phyloP scores from a whole-genome alignment of 2,113 vertebrate genomes.

The Cyprinus carpio region DNA sequence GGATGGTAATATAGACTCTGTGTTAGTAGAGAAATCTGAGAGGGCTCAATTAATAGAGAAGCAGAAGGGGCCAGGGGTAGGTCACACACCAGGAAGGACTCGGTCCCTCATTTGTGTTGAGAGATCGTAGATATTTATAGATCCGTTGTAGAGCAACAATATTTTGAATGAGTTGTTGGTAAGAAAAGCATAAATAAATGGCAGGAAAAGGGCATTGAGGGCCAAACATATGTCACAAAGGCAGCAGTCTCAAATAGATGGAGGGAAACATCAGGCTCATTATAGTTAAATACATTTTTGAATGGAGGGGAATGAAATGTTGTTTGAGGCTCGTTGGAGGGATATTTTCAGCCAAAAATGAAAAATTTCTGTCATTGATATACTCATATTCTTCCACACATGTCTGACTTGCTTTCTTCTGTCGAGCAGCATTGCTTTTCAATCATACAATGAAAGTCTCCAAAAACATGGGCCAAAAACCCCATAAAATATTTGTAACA shows the following conservation, averaged over 20 bases:
- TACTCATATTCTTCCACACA: neutral
- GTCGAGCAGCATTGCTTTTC: neutral
- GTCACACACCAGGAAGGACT: slow-evolving; percentile 48
- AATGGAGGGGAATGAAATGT: neutral
- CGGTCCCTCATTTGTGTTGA: slow-evolving; percentile 43
- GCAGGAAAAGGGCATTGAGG: neutral
- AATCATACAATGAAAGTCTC: neutral
- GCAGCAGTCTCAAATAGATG: slow-evolving; percentile 3
- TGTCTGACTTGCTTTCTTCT: neutral
- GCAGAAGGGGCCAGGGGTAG: slow-evolving; percentile 23
- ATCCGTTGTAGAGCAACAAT: slow-evolving; percentile 48
- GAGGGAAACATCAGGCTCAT: neutral
- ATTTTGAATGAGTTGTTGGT: slow-evolving; percentile 41
- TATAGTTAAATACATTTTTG: slow-evolving; percentile 20
- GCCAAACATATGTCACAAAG: slow-evolving; percentile 24
- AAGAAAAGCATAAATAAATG: slow-evolving; percentile 37
- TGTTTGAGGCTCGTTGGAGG: neutral
- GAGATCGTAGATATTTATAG: slow-evolving; percentile 54
- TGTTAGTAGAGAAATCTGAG: slow-evolving; percentile 52
- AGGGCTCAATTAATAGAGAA: slow-evolving; percentile 45
- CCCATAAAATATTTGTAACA: neutral
- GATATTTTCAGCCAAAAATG: neutral
- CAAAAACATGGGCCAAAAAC: neutral
- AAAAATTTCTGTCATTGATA: neutral
- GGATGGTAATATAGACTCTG: slow-evolving; percentile 54